Evolutionary conservation across 2,888 invertebrate genomes (phyloP), one percentile per base, ranked within the genome.

Genomic region (Drosophila kuntzei): DNA sequence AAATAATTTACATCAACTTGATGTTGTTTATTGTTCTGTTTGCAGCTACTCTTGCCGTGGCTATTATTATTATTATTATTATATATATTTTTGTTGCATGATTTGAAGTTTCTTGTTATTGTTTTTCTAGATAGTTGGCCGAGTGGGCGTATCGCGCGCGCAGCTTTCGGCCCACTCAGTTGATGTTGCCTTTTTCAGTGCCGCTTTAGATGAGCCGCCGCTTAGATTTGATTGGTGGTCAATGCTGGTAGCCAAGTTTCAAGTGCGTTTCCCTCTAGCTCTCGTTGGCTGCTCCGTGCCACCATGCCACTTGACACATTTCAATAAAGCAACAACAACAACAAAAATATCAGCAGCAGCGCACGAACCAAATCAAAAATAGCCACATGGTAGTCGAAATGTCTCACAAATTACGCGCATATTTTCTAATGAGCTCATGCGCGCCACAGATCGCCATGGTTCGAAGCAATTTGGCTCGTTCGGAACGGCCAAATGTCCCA

Each of bases 381-480:
- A 84, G 87, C 66, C 46, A 12, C 44, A 37, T 59, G 36, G 22
- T 27, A 29, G 36, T 47, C 46, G 16, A 66, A 66, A 43, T 61
- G 34, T 68, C 75, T 65, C 89, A 81, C 89, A 89, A 85, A 85
- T 85, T 88, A 89, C 80, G 77, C 87, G 89, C 85, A 86, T 85
- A 77, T 85, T 85, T 89, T 85, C 84, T 88, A 85, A 85, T 89
- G 88, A 85, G 80, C 83, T 88, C 87, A 83, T 83, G 87, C 83
- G 64, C 74, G 72, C 68, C 89, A 61, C 50, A 50, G 72, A 76
- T 76, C 74, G 83, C 62, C 72, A 86, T 75, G 89, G 88, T 87
- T 86, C 72, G 72, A 68, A 78, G 82, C 29, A 37, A 34, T 71
- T 70, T 68, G 66, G 60, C 50, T 70, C 76, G 58, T 49, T 55